phyloP scores from a whole-genome alignment of 2,888 invertebrate genomes.

The Arrhopalites spinosus region DNA sequence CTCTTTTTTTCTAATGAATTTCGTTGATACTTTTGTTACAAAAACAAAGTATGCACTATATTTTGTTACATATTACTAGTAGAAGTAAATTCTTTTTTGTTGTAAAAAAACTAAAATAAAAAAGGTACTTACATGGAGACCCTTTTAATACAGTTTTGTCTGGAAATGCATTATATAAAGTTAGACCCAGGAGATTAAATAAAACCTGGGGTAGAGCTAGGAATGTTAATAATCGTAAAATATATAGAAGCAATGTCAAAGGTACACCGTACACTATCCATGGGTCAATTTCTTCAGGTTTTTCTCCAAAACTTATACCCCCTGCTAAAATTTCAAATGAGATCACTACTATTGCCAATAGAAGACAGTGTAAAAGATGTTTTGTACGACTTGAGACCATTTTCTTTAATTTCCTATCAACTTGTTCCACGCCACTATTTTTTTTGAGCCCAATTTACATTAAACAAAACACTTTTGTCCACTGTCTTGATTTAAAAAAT shows the following conservation, averaged over 20 bases:
- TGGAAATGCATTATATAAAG: slow-evolving; percentile 91
- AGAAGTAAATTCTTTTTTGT: too few relatives aligned
- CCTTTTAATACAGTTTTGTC: slow-evolving; percentile 87
- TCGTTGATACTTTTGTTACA: too few relatives aligned
- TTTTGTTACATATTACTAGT: too few relatives aligned
- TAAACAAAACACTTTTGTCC: too few relatives aligned
- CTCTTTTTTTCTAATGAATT: too few relatives aligned
- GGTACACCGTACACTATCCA: slow-evolving; percentile 80
- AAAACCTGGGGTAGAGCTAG: slow-evolving; percentile 76
- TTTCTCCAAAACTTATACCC: slow-evolving; percentile 61
- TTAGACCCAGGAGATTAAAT: slow-evolving; percentile 84
- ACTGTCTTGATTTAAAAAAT: too few relatives aligned
- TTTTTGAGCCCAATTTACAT: too few relatives aligned
- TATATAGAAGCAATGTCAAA: slow-evolving; percentile 75
- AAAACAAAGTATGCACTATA: too few relatives aligned
- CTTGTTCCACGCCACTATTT: too few relatives aligned
- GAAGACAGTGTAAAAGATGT: slow-evolving; percentile 78
- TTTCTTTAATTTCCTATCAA: too few relatives aligned
- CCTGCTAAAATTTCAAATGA: slow-evolving; percentile 74
- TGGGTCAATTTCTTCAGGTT: slow-evolving; percentile 70
- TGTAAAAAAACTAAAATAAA: too few relatives aligned
- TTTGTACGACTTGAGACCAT: slow-evolving; percentile 74
- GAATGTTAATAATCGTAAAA: slow-evolving; percentile 78
- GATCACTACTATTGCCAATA: slow-evolving; percentile 75
- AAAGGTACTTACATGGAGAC: too few relatives aligned